phyloP scores from a whole-genome alignment of 2,888 invertebrate genomes.

The Polymixis flavicincta region DNA sequence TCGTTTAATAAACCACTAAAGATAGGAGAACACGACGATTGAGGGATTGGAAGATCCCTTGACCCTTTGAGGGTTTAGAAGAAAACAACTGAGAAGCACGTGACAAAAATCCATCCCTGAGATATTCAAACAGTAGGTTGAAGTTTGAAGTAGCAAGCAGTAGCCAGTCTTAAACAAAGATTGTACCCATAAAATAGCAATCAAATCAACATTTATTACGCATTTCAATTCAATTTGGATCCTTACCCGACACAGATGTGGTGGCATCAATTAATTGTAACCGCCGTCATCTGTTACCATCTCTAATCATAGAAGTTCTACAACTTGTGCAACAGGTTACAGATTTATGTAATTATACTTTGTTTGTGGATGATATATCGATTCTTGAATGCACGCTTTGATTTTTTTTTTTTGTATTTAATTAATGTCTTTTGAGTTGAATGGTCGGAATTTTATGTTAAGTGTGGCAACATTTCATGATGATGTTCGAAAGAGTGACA shows the following conservation, averaged over 20 bases:
- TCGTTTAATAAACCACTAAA: neutral
- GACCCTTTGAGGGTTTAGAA: neutral
- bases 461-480: conserved; percentile 20
- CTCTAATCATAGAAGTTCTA: conserved; percentile 63
- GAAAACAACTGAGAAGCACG: neutral
- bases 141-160: neutral
- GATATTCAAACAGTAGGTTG: neutral
- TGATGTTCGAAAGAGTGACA: conserved; percentile 12
- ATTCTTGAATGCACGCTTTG: conserved; percentile 26
- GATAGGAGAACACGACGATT: neutral
- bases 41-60: neutral
- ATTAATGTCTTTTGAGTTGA: conserved; percentile 8
- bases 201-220: conserved; percentile 45
- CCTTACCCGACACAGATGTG: conserved; percentile 60
- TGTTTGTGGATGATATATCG: conserved; percentile 42
- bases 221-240: conserved; percentile 54
- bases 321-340: conserved; percentile 52
- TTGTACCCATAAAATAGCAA: conserved; percentile 47
- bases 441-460: conserved; percentile 4
- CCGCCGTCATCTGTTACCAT: conserved; percentile 58
- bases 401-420: conserved; percentile 5
- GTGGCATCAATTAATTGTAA: conserved; percentile 59
- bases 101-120: too few species aligned
- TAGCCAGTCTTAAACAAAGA: conserved; percentile 6
- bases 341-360: conserved; percentile 56